Base-by-base conservation (phyloP, 2,888 invertebrate genomes). In the Abscondita cerata region DNA sequence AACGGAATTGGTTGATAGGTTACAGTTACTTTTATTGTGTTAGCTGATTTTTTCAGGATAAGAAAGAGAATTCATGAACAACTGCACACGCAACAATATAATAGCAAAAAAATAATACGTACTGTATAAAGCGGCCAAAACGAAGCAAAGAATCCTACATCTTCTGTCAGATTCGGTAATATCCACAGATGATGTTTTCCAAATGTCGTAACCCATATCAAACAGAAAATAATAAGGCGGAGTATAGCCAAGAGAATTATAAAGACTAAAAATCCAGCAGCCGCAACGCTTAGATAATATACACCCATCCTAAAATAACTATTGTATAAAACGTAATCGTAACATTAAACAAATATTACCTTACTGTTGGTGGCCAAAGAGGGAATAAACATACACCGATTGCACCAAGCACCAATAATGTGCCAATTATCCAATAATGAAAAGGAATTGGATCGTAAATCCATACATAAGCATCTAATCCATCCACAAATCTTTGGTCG, bases 91-190 rank as follows among this genome's bases (percentile, higher is more conserved):
- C n/a, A n/a, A n/a, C n/a, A n/a, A n/a, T n/a, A n/a, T n/a, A n/a
- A n/a, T n/a, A n/a, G n/a, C n/a, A 6, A 25, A 47, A 25, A 12
- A 50, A 18, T 1, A 51, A 13, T 40, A 70, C 75, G 75, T 76
- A 93, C 94, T 82, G 93, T 91, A 81, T 97, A 98, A 0, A 97
- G 83, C 1, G 99, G 99, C 92, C 96, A 95, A 83, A 99, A 99
- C 0, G 98, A 98, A 5, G 98, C 98, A 70, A 98, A 91, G 85
- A 99, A 96, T 53, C 99, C 98, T 20, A 98, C 98, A 78, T 99
- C 99, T 81, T 98, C 99, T 0, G 97, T 97, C 41, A 99, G 84
- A 83, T 99, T 99, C n/a, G 99, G 99, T 73, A 99, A 86, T 67
- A 99, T 86, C 98, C 99, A 99, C 68, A 99, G 86, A 78, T 98